Base-by-base conservation (phyloP, 2,888 invertebrate genomes). In the Halocaridina rubra region DNA sequence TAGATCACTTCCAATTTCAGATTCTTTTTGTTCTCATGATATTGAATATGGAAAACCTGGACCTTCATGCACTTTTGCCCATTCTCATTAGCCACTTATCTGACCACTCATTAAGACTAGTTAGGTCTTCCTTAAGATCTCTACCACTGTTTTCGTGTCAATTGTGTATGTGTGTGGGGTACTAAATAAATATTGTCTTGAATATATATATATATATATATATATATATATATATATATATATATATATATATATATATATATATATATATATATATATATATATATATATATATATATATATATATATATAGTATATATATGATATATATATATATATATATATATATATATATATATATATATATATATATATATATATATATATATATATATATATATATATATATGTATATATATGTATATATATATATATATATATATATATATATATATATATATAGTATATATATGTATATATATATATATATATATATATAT, bases 311-410 rank as follows among this genome's bases (percentile, higher is more conserved):
- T n/a, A n/a, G n/a, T n/a, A n/a, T n/a, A n/a, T n/a, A n/a, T n/a
- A n/a, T n/a, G n/a, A 67, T 67, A 27, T 13, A 27, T 67, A 67
- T 27, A 67, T 67, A 27, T 27, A 67, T 67, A 67, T 24, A 64
- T 64, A 64, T 64, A 64, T 64, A 64, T 64, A 64, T 64, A 64
- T 64, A 64, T 64, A 64, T 64, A 64, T 3, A 64, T 64, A 32
- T 39, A 29, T 32, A n/a, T 19, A 33, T 3, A 19, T 32, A 74
- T 33, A 33, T 39, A 29, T 19, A 32, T 39, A 32, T 74, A n/a
- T 75, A 22, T 22, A 75, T 2, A 33, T 29, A 33, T n/a, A 29
- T 75, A 39, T 39, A 46, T 75, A 13, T 33, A n/a, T 22, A 71
- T 46, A 71, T 80, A 30, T 57, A 71, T 80, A 22, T n/a, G 0